phyloP scores from a whole-genome alignment of 2,797 vertebrate species.

The Danio kyathit region DNA sequence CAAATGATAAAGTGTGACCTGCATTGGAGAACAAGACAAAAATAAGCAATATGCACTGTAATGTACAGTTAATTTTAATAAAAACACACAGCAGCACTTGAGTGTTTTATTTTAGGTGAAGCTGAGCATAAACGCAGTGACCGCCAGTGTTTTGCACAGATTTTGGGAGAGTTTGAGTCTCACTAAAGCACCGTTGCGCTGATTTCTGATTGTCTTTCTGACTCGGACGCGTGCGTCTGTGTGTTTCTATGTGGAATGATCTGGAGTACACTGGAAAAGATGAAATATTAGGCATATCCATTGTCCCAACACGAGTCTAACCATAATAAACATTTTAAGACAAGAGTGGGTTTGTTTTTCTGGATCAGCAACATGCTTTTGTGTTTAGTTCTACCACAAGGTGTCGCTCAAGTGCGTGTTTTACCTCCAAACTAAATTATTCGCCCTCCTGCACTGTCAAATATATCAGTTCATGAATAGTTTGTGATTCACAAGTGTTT shows the following conservation, averaged over 20 bases:
- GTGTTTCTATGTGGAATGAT: constrained; percentile 75
- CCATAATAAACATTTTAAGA: constrained; percentile 84
- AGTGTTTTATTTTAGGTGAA: too few species aligned
- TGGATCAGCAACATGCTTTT: neutral
- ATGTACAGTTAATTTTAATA: too few species aligned
- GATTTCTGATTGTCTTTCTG: neutral
- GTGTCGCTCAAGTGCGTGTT: neutral
- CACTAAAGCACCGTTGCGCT: neutral
- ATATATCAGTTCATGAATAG: too few species aligned
- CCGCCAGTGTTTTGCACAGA: neutral
- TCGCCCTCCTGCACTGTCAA: neutral
- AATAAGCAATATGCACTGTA: too few species aligned
- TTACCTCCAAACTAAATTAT: neutral
- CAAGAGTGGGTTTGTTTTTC: constrained; percentile 70
- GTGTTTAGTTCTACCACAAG: neutral
- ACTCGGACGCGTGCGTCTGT: constrained; percentile 59
- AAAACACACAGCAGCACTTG: too few species aligned
- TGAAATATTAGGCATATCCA: constrained; percentile 69
- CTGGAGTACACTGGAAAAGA: constrained; percentile 86
- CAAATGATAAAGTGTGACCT: too few species aligned
- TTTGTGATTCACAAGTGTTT: too few species aligned
- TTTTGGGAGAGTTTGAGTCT: neutral
- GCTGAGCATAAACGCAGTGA: neutral
- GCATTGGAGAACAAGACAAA: too few species aligned
- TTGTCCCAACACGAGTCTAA: constrained; percentile 79